These are phyloP conservation scores for Ctenodactylus gundi DNA, from an alignment of 2,113 vertebrate genomes.

Conservation along the genomic window DNA sequence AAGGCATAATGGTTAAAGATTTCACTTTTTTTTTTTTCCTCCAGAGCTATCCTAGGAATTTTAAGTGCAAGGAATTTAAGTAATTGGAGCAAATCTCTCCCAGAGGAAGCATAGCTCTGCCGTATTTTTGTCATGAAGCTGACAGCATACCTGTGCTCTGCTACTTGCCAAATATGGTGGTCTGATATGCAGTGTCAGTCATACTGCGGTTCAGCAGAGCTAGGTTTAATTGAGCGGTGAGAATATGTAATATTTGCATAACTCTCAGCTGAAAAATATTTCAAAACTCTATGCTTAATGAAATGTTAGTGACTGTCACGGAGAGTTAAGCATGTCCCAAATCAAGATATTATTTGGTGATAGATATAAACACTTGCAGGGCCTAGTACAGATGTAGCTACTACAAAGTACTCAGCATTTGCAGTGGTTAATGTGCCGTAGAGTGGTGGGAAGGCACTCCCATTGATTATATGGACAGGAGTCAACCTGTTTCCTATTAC, in stretches of 20 bases:
- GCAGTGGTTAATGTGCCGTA: neutral
- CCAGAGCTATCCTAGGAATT: neutral
- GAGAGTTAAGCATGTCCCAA: neutral
- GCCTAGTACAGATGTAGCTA: neutral
- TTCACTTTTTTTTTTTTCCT: conserved; percentile 7
- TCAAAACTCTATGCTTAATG: neutral
- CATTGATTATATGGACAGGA: neutral
- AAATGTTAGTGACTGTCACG: conserved; percentile 3
- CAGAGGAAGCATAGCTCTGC: neutral
- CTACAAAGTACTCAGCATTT: conserved; percentile 9
- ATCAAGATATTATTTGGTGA: neutral
- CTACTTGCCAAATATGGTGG: conserved; percentile 8
- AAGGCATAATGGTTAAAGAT: neutral
- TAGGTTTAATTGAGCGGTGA: conserved; percentile 8
- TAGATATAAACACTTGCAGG: neutral
- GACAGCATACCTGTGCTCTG: neutral
- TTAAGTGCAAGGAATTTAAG: neutral
- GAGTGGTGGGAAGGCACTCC: neutral
- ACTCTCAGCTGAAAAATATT: neutral
- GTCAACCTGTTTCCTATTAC: neutral
- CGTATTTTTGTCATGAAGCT: neutral
- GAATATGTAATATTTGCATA: conserved; percentile 15
- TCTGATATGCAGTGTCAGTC: neutral
- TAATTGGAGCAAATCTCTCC: neutral
- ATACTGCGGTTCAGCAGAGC: neutral